phyloP scores from a whole-genome alignment of 2,797 vertebrate species.

The Pogonophryne albipinna region DNA sequence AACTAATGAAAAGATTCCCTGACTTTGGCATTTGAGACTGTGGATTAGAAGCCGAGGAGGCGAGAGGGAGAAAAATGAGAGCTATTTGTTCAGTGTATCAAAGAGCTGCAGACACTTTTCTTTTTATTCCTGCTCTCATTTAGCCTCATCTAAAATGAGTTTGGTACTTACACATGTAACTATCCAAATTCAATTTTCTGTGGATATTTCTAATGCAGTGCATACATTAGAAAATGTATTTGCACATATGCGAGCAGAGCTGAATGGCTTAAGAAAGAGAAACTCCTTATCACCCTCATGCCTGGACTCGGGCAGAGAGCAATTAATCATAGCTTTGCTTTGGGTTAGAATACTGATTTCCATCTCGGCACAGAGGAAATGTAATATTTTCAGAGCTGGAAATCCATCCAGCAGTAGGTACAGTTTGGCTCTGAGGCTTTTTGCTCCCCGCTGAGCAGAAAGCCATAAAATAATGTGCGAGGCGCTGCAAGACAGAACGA shows the following conservation, averaged over 20 bases:
- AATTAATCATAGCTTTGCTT: constrained; percentile 86
- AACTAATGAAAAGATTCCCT: constrained; percentile 74
- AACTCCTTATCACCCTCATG: constrained; percentile 77
- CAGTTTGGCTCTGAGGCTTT: constrained; percentile 70
- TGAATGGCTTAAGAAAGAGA: constrained; percentile 70
- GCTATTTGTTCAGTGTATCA: constrained; percentile 70
- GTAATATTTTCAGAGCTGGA: constrained; percentile 74
- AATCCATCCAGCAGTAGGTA: constrained; percentile 63
- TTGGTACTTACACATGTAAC: constrained; percentile 77
- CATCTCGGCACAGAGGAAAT: constrained; percentile 76
- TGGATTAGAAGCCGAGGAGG: constrained; percentile 38
- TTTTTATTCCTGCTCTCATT: constrained; percentile 62
- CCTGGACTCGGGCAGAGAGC: constrained; percentile 72
- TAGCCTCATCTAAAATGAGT: constrained; percentile 72
- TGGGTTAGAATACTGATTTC: constrained; percentile 84
- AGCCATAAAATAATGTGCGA: constrained; percentile 60
- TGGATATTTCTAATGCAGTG: constrained; percentile 79
- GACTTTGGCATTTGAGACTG: constrained; percentile 53
- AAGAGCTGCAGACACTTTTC: constrained; percentile 57
- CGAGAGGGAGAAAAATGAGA: constrained; percentile 37
- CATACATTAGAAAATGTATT: constrained; percentile 71
- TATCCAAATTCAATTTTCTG: constrained; percentile 81
- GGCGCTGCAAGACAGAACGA: constrained; percentile 50
- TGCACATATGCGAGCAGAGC: constrained; percentile 60
- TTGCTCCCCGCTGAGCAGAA: constrained; percentile 53